Evolutionary conservation across 2,113 vertebrate genomes (phyloP).

Genomic region (Thunnus thynnus): DNA sequence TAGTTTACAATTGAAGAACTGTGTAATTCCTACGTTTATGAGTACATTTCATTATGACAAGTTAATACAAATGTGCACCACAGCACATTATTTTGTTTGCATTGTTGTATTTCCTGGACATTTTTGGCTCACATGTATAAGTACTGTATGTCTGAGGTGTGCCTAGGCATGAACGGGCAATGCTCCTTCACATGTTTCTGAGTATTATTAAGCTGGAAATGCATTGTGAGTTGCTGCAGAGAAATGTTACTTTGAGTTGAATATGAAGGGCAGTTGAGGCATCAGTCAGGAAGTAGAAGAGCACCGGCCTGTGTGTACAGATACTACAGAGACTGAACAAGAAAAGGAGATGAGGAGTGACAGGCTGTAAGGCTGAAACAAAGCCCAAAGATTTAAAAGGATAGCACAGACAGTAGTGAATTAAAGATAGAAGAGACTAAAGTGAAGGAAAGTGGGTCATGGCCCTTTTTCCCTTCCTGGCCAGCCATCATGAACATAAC

Average conservation of each 20-base stretch:
- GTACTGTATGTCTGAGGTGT: not conserved
- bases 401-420: not conserved
- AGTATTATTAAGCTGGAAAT: constrained; percentile 8
- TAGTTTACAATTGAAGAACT: not conserved
- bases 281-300: not conserved
- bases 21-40: not conserved
- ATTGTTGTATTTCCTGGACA: not conserved
- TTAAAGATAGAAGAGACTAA: constrained; percentile 12
- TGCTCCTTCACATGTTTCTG: not conserved
- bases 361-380: constrained; percentile 16
- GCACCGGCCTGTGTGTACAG: not conserved
- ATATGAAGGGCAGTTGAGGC: too few relatives aligned
- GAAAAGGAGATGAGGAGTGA: not conserved
- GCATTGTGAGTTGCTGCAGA: not conserved
- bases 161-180: not conserved
- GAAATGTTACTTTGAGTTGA: not conserved
- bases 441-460: constrained; percentile 44
- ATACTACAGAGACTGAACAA: not conserved
- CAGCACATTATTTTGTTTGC: not conserved
- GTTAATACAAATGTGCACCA: not conserved
- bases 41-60: not conserved
- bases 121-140: not conserved
- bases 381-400: not conserved
- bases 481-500: constrained; percentile 18
- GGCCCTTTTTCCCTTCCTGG: constrained; percentile 14